A percentile compares a stretch with the other conserved stretches of the same genome.
phyloP scores from a whole-genome alignment of 2,888 invertebrate species.

The Heliconius hortense region DNA sequence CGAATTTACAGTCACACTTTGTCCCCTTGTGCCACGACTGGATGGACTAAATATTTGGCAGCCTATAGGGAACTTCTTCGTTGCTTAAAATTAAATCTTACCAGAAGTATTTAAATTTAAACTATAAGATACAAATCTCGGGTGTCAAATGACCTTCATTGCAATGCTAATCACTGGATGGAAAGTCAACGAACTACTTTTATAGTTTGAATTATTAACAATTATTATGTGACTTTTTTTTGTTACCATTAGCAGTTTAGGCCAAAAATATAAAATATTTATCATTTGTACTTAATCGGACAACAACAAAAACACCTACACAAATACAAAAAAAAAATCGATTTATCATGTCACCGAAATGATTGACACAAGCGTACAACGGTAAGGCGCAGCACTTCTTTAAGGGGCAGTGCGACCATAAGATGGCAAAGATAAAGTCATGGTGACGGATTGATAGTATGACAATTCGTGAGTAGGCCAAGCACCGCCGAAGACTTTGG shows the following conservation, averaged over 20 bases:
- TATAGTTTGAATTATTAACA: conserved; percentile 9
- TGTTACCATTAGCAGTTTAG: conserved; percentile 4
- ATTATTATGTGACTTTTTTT: neutral
- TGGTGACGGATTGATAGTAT: conserved; percentile 79
- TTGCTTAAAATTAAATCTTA: neutral
- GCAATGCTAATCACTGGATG: conserved; percentile 15
- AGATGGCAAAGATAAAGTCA: conserved; percentile 72
- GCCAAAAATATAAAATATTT: neutral
- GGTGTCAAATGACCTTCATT: conserved; percentile 6
- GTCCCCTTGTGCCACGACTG: no score
- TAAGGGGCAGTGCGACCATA: conserved; percentile 57
- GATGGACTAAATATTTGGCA: neutral
- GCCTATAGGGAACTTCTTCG: neutral
- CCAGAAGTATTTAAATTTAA: neutral
- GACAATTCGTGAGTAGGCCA: conserved; percentile 81
- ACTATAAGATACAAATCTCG: neutral
- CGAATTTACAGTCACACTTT: no score
- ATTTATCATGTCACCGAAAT: conserved; percentile 45
- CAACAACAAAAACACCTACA: conserved; percentile 30
- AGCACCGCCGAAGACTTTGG: conserved; percentile 71
- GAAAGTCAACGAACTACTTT: conserved; percentile 26
- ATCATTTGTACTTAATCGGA: conserved; percentile 6
- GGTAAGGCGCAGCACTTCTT: conserved; percentile 56
- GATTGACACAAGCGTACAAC: conserved; percentile 58
- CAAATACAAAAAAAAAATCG: conserved; percentile 20